A percentile compares a stretch with the other conserved stretches of the same genome.
These are phyloP conservation scores for Grapholita molesta DNA, from an alignment of 1,140 invertebrate genomes.

Conservation along the genomic window DNA sequence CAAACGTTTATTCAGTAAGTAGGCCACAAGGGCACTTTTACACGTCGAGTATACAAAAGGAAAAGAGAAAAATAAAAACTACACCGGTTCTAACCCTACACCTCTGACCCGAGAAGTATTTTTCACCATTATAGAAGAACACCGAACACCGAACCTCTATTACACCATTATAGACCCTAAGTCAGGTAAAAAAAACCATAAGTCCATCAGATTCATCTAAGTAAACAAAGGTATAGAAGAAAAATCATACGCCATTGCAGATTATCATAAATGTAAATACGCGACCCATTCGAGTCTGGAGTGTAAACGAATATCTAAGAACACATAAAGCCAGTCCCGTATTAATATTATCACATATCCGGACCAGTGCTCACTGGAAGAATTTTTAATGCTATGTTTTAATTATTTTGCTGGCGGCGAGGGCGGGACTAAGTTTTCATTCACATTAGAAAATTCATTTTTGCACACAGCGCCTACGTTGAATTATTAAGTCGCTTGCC, in stretches of 20 bases:
- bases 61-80: no score
- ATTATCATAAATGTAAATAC: slow-evolving; percentile 13
- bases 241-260: background rate
- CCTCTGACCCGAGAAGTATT: no score
- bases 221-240: background rate
- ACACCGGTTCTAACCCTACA: no score
- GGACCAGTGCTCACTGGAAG: slow-evolving; percentile 60
- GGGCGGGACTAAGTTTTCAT: slow-evolving; percentile 64
- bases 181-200: background rate
- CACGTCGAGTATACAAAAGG: no score
- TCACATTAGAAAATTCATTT: slow-evolving; percentile 75
- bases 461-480: slow-evolving; percentile 61
- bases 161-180: no score
- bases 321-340: slow-evolving; percentile 35
- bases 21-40: no score
- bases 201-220: background rate
- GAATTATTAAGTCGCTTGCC: slow-evolving; percentile 67
- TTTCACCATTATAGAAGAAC: no score
- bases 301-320: slow-evolving; percentile 21
- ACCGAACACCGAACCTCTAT: no score
- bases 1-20: no score
- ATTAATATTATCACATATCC: slow-evolving; percentile 76
- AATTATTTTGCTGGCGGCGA: slow-evolving; percentile 66
- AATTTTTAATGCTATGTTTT: slow-evolving; percentile 75
- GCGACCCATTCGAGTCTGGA: background rate